Percentiles rank a stretch among this genome's conserved stretches.
These are phyloP conservation scores for human (Homo sapiens) DNA, from an alignment of 2,113 vertebrate species.

Conservation along the genomic window GRCh38 chr3:196830001-196830500, in stretches of 20 bases:
- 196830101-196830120: not conserved
- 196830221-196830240: slow-evolving; percentile 57
- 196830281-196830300: not conserved
- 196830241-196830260: slow-evolving; percentile 38
- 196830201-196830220: slow-evolving; percentile 39
- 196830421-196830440: slow-evolving; percentile 13
- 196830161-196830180: not conserved
- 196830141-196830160: not conserved
- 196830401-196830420: slow-evolving; percentile 23
- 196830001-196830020: not conserved
- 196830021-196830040: not conserved
- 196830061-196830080: slow-evolving; percentile 30
- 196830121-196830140: slow-evolving; percentile 32
- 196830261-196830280: slow-evolving; percentile 30
- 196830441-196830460: slow-evolving; percentile 32
- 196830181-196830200: not conserved
- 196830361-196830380: slow-evolving; percentile 43
- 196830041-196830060: not conserved
- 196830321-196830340: not conserved
- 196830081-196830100: slow-evolving; percentile 43
- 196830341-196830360: not conserved
- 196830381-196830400: slow-evolving; percentile 17
- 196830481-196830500: slow-evolving; percentile 18
- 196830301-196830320: slow-evolving; percentile 39
- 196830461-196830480: not conserved